Conservation (phyloP, 1,140 invertebrate species). For the Panagrolaimus sp. region DNA sequence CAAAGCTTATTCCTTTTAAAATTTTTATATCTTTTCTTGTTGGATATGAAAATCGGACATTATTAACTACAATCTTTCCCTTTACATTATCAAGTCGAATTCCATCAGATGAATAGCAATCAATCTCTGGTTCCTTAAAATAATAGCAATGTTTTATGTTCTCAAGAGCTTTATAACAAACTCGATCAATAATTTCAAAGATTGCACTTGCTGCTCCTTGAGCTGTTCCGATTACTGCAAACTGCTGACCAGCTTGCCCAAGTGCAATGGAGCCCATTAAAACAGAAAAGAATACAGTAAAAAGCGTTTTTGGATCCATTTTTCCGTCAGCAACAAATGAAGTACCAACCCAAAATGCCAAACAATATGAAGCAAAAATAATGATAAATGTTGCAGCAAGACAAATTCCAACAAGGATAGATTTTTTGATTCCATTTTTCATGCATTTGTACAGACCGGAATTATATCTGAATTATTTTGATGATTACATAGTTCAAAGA, state of each 20-base stretch:
- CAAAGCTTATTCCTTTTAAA: slow-evolving; percentile 76
- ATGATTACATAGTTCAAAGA: too few relatives aligned
- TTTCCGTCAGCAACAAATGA: slow-evolving; percentile 21
- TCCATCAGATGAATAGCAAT: slow-evolving; percentile 9
- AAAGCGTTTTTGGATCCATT: slow-evolving; percentile 7
- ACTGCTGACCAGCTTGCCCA: slow-evolving; percentile 17
- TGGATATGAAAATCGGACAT: slow-evolving; percentile 61
- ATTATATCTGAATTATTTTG: slow-evolving; percentile 17
- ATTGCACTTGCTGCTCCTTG: slow-evolving; percentile 44
- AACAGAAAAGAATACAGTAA: slow-evolving; percentile 45
- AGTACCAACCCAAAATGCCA: slow-evolving; percentile 45
- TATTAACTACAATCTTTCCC: slow-evolving; percentile 58
- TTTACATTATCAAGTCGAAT: slow-evolving; percentile 21
- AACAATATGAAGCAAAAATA: background rate
- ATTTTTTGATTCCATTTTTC: slow-evolving; percentile 21
- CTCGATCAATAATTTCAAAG: slow-evolving; percentile 37
- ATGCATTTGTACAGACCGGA: slow-evolving; percentile 5
- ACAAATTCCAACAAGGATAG: slow-evolving; percentile 30
- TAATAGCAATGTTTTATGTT: background rate
- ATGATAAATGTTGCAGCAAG: slow-evolving; percentile 35
- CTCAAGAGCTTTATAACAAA: background rate
- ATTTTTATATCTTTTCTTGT: slow-evolving; percentile 62
- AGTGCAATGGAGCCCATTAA: slow-evolving; percentile 8
- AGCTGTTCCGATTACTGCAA: slow-evolving; percentile 46
- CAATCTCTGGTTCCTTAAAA: slow-evolving; percentile 12